Evolutionary conservation across 1,140 invertebrate genomes (phyloP).

Genomic region (Scylla paramamosain): DNA sequence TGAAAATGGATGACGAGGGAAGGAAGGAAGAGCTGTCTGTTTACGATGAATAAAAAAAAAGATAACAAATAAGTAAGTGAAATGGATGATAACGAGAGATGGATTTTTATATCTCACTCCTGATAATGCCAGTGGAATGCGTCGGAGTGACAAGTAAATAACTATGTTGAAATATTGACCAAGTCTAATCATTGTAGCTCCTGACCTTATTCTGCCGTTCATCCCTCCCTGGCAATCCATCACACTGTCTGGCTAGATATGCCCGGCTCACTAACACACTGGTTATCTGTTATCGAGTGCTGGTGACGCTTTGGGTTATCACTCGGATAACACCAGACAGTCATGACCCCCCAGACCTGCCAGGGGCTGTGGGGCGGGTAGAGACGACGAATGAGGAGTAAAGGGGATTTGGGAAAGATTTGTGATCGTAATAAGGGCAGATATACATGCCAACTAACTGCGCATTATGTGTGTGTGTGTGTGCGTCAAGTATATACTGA

Average conservation of each 20-base stretch:
- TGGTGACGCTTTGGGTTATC: slow-evolving; percentile 47
- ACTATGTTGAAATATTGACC: no score
- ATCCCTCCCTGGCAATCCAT: background rate
- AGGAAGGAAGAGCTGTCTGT: background rate
- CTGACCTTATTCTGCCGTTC: background rate
- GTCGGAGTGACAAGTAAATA: no score
- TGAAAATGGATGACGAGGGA: slow-evolving; percentile 22
- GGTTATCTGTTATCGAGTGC: slow-evolving; percentile 46
- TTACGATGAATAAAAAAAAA: no score
- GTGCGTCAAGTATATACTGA: background rate
- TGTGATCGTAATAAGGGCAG: background rate
- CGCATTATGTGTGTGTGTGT: slow-evolving; percentile 17
- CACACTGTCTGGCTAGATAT: background rate
- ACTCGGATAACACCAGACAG: slow-evolving; percentile 26
- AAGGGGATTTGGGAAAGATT: background rate
- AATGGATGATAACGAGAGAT: no score
- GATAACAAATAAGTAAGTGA: no score
- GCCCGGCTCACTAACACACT: background rate
- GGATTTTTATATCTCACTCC: no score
- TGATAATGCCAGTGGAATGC: no score
- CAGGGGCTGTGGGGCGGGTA: background rate
- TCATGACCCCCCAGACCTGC: no score
- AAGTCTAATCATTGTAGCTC: background rate
- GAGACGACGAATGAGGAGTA: background rate
- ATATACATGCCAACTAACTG: background rate